phyloP scores from a whole-genome alignment of 2,113 vertebrate species.

The Hipposideros armiger region DNA sequence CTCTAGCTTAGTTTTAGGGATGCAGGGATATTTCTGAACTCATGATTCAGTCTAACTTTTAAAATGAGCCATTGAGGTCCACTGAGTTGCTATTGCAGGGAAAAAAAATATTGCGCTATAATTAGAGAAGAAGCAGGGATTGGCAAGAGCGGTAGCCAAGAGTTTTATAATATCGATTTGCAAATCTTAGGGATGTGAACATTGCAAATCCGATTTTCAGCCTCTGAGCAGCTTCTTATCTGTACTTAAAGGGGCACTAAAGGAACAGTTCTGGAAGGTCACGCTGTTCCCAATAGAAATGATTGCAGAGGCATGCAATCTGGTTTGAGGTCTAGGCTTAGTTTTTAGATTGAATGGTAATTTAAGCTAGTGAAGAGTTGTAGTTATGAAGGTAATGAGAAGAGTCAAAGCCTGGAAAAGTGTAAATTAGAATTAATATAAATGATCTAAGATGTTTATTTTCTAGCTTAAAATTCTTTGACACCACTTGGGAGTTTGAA shows the following conservation, averaged over 20 bases:
- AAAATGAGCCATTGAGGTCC: background rate
- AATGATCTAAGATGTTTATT: background rate
- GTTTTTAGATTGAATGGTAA: background rate
- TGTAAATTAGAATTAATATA: background rate
- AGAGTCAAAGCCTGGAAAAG: background rate
- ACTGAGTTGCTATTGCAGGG: background rate
- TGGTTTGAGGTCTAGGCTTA: background rate
- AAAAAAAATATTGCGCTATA: background rate
- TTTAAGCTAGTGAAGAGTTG: background rate
- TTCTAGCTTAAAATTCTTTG: background rate
- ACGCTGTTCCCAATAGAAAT: background rate
- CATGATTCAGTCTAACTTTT: background rate
- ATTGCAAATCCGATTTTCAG: constrained; percentile 11
- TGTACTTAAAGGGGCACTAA: background rate
- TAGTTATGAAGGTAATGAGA: background rate
- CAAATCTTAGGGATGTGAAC: background rate
- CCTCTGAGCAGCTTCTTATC: constrained; percentile 30
- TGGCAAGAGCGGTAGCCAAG: background rate
- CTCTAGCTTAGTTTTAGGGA: background rate
- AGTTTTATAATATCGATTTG: background rate
- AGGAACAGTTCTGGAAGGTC: background rate
- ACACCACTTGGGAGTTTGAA: background rate
- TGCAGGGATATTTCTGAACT: background rate
- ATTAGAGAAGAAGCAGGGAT: background rate
- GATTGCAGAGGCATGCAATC: background rate